Evolutionary conservation across 2,113 vertebrate species (phyloP).

Genomic region (Hypocryptadius cinnamomeus): DNA sequence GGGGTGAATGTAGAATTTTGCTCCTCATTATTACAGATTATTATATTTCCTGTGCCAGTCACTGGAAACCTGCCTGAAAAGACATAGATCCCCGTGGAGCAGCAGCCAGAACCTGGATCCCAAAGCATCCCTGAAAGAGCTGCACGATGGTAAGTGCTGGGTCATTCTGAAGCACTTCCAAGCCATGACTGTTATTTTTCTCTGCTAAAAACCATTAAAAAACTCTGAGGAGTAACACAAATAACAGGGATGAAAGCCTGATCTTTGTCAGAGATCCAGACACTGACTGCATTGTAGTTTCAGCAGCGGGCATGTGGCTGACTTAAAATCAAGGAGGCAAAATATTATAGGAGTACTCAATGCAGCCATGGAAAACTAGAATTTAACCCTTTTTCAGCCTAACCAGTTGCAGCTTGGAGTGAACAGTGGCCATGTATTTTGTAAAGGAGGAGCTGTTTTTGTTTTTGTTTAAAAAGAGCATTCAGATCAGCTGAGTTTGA

Average conservation of each 20-base stretch:
- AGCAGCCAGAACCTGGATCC: neutral
- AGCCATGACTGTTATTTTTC: neutral
- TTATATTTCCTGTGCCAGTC: neutral
- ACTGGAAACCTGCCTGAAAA: neutral
- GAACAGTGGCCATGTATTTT: neutral
- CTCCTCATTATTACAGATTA: neutral
- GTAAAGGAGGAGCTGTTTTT: neutral
- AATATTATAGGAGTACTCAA: conserved; percentile 3
- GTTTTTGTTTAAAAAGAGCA: neutral
- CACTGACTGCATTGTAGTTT: conserved; percentile 35
- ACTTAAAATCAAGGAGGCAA: conserved; percentile 35
- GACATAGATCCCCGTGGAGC: neutral
- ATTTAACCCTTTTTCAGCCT: conserved; percentile 29
- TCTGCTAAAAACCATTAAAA: conserved; percentile 4
- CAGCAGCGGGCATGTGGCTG: neutral
- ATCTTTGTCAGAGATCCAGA: conserved; percentile 37
- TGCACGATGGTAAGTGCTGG: neutral
- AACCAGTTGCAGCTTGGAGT: neutral
- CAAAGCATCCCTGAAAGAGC: neutral
- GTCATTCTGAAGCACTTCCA: neutral
- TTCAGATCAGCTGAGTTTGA: conserved; percentile 18
- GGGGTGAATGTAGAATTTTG: neutral
- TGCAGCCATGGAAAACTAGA: neutral
- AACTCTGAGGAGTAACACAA: neutral
- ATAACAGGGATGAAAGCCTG: conserved; percentile 2